Conservation (phyloP, 2,113 vertebrate species). For the Prunella fulvescens region DNA sequence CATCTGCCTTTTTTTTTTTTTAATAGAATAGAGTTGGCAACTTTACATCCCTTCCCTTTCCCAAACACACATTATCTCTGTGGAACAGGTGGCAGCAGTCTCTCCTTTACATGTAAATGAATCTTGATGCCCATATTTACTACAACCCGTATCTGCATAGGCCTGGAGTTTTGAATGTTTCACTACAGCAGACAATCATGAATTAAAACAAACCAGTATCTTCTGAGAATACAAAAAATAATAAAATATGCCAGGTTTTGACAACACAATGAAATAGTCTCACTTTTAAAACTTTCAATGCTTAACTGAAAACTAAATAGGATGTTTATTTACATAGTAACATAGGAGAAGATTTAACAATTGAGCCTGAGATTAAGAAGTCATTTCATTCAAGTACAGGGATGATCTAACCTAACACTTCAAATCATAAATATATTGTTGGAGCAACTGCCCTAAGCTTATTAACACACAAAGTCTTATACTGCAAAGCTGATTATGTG, state of each 20-base stretch:
- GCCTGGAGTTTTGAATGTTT: constrained; percentile 12
- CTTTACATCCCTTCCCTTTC: constrained; percentile 56
- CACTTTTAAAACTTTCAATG: background rate
- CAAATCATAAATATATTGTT: background rate
- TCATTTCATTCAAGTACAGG: background rate
- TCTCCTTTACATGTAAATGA: constrained; percentile 66
- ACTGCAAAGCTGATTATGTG: background rate
- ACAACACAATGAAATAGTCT: background rate
- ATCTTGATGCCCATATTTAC: constrained; percentile 45
- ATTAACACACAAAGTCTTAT: background rate
- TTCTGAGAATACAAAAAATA: background rate
- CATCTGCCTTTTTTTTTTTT: background rate
- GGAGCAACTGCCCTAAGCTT: background rate
- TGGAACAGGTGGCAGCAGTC: constrained; percentile 67
- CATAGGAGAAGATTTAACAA: background rate
- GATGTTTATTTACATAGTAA: background rate
- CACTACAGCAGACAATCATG: background rate
- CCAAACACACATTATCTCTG: constrained; percentile 66
- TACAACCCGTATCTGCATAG: background rate
- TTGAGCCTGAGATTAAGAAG: background rate
- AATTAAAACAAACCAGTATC: background rate
- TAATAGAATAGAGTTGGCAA: constrained; percentile 57
- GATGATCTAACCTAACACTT: background rate
- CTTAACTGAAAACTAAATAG: background rate
- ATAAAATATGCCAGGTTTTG: background rate